phyloP scores from a whole-genome alignment of 2,888 invertebrate species.

The Chymomyza procnemis region DNA sequence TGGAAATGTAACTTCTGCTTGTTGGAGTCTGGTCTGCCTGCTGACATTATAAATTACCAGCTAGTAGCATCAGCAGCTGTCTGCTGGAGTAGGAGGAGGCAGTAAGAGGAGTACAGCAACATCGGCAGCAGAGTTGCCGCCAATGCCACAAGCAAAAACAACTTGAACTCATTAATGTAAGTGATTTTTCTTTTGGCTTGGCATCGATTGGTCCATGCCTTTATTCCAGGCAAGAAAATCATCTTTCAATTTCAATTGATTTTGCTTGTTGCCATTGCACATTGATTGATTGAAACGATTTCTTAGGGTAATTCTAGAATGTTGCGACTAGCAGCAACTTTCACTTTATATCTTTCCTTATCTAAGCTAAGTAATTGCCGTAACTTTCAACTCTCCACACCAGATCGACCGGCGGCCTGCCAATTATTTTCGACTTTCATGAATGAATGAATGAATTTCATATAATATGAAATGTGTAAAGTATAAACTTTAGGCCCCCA shows the following conservation, averaged over 20 bases:
- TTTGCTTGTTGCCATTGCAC: constrained; percentile 67
- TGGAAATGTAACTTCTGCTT: constrained; percentile 72
- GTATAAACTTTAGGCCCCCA: constrained; percentile 16
- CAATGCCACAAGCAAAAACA: constrained; percentile 59
- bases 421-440: constrained; percentile 56
- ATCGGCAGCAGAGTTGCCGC: constrained; percentile 24
- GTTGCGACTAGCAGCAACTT: constrained; percentile 27
- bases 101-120: background rate
- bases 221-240: constrained; percentile 40
- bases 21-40: constrained; percentile 39
- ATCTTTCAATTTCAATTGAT: constrained; percentile 74
- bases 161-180: constrained; percentile 72
- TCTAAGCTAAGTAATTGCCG: constrained; percentile 63
- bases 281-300: constrained; percentile 69
- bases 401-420: background rate
- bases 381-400: background rate
- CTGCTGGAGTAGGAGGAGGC: background rate
- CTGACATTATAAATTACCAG: constrained; percentile 72
- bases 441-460: too few relatives aligned
- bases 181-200: constrained; percentile 69
- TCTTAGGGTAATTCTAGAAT: constrained; percentile 58
- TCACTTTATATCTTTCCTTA: constrained; percentile 31
- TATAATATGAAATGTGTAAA: constrained; percentile 49
- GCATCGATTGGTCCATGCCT: background rate
- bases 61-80: constrained; percentile 16